These are phyloP conservation scores for Myodes glareolus DNA, from an alignment of 2,113 vertebrate genomes.

Conservation along the genomic window DNA sequence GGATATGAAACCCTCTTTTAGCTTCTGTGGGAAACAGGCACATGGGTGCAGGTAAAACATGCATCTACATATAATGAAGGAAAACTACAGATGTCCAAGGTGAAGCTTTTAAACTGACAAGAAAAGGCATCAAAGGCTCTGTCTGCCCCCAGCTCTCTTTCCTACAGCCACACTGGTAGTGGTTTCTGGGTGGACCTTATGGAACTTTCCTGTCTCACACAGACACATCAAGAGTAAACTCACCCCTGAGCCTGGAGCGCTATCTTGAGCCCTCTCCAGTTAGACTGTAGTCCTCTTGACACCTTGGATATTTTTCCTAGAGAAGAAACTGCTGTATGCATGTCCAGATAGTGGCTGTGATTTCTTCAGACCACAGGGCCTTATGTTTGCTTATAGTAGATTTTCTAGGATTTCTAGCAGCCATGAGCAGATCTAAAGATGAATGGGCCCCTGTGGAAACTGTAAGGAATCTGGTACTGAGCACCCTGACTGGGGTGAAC, in stretches of 20 bases:
- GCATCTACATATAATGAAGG: background rate
- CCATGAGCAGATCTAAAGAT: background rate
- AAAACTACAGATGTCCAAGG: background rate
- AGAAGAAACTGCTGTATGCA: background rate
- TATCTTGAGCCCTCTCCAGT: background rate
- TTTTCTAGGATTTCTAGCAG: too few relatives aligned
- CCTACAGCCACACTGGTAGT: background rate
- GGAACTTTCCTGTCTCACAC: background rate
- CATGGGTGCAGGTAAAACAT: background rate
- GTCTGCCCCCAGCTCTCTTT: background rate
- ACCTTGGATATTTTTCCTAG: background rate
- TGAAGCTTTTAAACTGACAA: background rate
- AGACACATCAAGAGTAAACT: background rate
- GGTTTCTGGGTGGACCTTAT: background rate
- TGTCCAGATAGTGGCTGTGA: background rate
- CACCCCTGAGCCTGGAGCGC: fast-evolving
- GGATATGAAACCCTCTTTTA: background rate
- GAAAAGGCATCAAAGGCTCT: background rate
- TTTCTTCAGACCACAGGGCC: background rate
- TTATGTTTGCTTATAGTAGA: background rate
- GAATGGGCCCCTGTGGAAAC: background rate
- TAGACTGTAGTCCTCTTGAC: background rate
- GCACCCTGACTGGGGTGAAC: background rate
- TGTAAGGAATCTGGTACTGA: background rate
- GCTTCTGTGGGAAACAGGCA: background rate